Conservation (phyloP, 1,140 invertebrate species). For the Neoseiulus cucumeris region DNA sequence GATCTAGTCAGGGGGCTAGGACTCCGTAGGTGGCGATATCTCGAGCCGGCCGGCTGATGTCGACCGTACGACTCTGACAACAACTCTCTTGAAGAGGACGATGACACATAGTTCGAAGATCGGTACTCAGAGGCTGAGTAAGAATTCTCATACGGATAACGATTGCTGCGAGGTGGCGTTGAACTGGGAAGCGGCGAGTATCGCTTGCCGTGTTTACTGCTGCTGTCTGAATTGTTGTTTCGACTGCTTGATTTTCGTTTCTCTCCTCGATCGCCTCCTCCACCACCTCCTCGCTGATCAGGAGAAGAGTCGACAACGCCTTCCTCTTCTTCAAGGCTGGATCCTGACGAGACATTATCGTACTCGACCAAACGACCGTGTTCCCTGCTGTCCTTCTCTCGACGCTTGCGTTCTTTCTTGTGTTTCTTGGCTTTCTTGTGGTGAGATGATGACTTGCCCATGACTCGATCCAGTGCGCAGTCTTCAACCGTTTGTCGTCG, state of each 20-base stretch:
- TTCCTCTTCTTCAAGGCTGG: conserved; percentile 1
- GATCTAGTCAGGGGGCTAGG: background rate
- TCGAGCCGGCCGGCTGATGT: background rate
- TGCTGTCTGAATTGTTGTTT: background rate
- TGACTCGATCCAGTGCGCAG: background rate
- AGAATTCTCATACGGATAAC: background rate
- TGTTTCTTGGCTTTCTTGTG: conserved; percentile 10
- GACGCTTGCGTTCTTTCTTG: background rate
- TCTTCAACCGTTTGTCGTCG: no score
- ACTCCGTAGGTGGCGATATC: background rate
- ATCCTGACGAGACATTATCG: background rate
- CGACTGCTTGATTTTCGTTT: background rate
- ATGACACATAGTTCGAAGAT: conserved; percentile 2
- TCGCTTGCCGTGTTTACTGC: conserved; percentile 1
- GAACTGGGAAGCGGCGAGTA: background rate
- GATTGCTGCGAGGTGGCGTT: background rate
- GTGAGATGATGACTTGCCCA: conserved; percentile 2
- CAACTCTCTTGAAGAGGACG: background rate
- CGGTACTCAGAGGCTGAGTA: background rate
- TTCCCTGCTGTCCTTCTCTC: background rate
- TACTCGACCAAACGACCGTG: background rate
- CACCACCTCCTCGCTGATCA: background rate
- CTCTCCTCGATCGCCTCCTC: no score
- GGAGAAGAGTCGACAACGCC: background rate
- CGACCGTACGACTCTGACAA: background rate